phyloP scores from a whole-genome alignment of 2,888 invertebrate species.

The Tanypteryx hageni region DNA sequence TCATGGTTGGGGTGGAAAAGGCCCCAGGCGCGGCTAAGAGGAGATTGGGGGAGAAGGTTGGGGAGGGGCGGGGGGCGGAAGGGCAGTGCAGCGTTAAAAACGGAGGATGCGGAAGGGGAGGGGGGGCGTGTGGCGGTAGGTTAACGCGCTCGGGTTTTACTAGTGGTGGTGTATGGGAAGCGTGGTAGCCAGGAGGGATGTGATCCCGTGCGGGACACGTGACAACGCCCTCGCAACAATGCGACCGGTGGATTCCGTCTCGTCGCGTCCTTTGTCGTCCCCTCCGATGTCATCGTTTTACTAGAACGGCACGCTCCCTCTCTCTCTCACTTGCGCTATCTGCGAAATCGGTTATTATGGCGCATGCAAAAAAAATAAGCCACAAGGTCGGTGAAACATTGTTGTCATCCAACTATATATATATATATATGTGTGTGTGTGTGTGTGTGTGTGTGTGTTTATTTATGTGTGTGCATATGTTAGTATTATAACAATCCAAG shows the following conservation, averaged over 20 bases:
- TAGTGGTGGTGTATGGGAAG: neutral
- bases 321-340: neutral
- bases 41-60: neutral
- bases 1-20: constrained; percentile 14
- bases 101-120: neutral
- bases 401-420: too few species aligned
- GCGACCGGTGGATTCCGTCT: neutral
- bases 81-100: constrained; percentile 38
- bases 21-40: neutral
- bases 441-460: too few species aligned
- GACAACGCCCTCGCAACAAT: neutral
- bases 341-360: too few species aligned
- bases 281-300: neutral
- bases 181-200: neutral
- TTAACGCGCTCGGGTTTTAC: neutral
- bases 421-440: too few species aligned
- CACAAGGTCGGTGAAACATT: too few species aligned
- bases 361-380: too few species aligned
- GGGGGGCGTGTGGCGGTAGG: neutral
- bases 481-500: too few species aligned
- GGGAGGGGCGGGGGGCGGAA: neutral
- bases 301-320: too few species aligned
- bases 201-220: constrained; percentile 3
- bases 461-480: too few species aligned
- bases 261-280: neutral